phyloP scores from a whole-genome alignment of 2,797 vertebrate genomes.

The Morelia viridis region DNA sequence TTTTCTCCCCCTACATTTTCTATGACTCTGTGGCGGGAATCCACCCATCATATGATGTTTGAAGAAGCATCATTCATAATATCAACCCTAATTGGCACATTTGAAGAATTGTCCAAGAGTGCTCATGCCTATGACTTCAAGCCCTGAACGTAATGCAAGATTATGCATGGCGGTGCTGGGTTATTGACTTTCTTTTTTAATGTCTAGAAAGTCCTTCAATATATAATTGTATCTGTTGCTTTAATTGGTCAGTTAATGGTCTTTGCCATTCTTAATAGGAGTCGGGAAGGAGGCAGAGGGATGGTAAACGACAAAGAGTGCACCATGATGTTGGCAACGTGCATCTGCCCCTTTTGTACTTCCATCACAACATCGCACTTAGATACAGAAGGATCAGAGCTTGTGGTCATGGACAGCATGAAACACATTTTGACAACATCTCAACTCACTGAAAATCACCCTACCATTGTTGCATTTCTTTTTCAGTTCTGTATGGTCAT shows the following conservation, averaged over 20 bases:
- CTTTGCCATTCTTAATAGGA: neutral
- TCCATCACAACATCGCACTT: neutral
- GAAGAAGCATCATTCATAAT: neutral
- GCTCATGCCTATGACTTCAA: neutral
- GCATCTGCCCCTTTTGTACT: neutral
- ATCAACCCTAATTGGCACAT: neutral
- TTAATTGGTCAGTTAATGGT: neutral
- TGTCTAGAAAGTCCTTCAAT: neutral
- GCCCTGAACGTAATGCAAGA: neutral
- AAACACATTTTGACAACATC: neutral
- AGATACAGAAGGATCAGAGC: neutral
- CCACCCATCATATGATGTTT: neutral
- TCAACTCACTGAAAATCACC: neutral
- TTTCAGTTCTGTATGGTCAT: neutral
- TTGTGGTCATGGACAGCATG: neutral
- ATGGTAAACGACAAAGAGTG: neutral
- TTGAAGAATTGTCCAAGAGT: neutral
- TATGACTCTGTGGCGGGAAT: neutral
- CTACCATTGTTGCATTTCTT: neutral
- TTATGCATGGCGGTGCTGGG: neutral
- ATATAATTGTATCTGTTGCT: neutral
- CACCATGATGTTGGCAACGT: neutral
- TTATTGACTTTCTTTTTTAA: neutral
- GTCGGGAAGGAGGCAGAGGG: neutral
- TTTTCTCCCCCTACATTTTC: neutral